Base-by-base conservation (phyloP, 2,797 vertebrate genomes). In the Lacerta bilineata region DNA sequence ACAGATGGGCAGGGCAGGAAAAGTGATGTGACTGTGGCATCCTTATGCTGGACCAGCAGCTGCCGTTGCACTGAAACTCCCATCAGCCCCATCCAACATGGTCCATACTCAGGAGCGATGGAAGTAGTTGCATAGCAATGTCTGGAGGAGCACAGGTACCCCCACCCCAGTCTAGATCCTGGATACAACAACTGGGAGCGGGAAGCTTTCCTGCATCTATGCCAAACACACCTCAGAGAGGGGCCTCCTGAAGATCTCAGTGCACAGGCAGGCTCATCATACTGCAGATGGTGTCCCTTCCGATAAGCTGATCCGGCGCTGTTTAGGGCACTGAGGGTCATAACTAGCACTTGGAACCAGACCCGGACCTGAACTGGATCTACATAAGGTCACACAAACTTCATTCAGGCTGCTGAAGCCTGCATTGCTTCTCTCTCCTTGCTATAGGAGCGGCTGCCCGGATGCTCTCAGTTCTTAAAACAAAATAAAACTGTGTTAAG, bases 401-500 rank as follows among this genome's bases (percentile, higher is more conserved):
- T 20, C 61, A 41, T 75, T 23, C 41, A 39, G 83, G n/a, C 2
- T 46, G 66, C 17, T 43, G 25, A 61, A 33, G 36, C 46, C 8
- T 61, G 50, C 50, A 15, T 5, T 13, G 9, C 68, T 8, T 27
- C 85, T 92, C 9, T 17, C 1, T 91, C 77, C 39, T 81, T 68
- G 17, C 50, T 89, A 82, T 3, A 88, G 55, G 23, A 46, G 87
- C 92, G 85, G 0, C 4, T 69, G 87, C 55, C 71, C 66, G 5
- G 75, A 91, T 89, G 81, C 80, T 89, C 72, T 84, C 90, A 93
- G 95, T 91, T 93, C 92, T 91, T 74, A 83, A 90, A 59, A 76
- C 94, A 92, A 95, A 77, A 61, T 64, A 64, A 23, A 83, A 84
- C 75, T 90, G 79, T 90, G 90, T 80, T 17, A 84, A 92, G 92